These are phyloP conservation scores for Macaria notata DNA, from an alignment of 2,888 invertebrate species.

Conservation along the genomic window DNA sequence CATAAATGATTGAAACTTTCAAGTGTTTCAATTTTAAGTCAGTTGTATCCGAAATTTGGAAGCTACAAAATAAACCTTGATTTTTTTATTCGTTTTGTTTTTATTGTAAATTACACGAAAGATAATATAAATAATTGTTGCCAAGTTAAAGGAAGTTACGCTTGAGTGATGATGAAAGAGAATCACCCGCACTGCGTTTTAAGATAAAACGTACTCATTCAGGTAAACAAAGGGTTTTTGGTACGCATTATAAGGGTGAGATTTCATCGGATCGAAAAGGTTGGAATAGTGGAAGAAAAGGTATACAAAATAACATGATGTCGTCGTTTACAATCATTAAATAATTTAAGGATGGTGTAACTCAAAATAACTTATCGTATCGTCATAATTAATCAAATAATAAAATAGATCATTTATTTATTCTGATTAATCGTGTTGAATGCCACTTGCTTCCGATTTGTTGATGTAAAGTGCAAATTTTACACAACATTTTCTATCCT, in stretches of 20 bases:
- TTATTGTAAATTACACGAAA: constrained; percentile 18
- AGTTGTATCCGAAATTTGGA: constrained; percentile 5
- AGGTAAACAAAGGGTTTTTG: constrained; percentile 39
- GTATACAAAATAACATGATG: not conserved
- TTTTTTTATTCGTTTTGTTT: constrained; percentile 18
- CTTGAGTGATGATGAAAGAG: constrained; percentile 31
- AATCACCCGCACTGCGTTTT: constrained; percentile 35
- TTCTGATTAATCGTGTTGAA: too few species aligned
- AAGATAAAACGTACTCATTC: constrained; percentile 42
- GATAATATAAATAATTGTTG: constrained; percentile 26
- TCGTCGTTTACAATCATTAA: too few species aligned
- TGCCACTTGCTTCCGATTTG: too few species aligned
- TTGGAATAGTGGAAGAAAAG: not conserved
- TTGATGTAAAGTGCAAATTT: too few species aligned
- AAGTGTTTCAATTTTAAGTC: not conserved
- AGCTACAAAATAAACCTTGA: constrained; percentile 10
- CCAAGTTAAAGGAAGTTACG: constrained; percentile 26
- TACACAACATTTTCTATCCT: too few species aligned
- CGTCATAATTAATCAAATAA: too few species aligned
- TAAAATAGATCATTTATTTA: too few species aligned
- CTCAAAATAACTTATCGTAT: too few species aligned
- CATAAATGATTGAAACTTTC: too few species aligned
- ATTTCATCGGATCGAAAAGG: constrained; percentile 10
- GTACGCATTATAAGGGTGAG: constrained; percentile 38
- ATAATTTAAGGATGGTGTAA: too few species aligned